phyloP scores from a whole-genome alignment of 2,797 vertebrate genomes.

The Neosilurus mollespiculum region DNA sequence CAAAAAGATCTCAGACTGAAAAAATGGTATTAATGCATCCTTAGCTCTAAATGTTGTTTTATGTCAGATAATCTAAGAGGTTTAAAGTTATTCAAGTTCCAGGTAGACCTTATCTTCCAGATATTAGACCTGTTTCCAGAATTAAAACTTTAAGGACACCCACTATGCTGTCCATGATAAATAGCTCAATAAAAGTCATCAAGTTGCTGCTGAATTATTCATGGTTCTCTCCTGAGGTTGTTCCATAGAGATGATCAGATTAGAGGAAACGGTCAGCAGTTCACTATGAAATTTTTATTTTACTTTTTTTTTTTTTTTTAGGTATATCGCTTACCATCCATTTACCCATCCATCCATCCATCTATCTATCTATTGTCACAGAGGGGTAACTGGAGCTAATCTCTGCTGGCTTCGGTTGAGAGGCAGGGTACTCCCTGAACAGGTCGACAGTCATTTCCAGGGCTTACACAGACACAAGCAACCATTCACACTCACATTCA shows the following conservation, averaged over 20 bases:
- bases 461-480: too few species aligned
- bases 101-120: background rate
- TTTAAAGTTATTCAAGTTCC: background rate
- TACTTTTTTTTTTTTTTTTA: too few species aligned
- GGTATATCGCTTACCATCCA: background rate
- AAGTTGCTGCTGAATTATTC: slow-evolving; percentile 11
- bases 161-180: background rate
- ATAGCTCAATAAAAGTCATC: slow-evolving; percentile 1
- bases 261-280: background rate
- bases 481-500: too few species aligned
- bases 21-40: background rate
- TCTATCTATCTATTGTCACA: too few species aligned
- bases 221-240: background rate
- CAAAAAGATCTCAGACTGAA: background rate
- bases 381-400: too few species aligned
- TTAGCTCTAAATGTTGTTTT: background rate
- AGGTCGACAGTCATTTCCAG: too few species aligned
- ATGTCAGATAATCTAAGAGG: background rate
- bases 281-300: background rate
- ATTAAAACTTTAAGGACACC: background rate
- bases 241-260: background rate
- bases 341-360: too few species aligned
- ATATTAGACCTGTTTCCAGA: too few species aligned
- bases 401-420: too few species aligned
- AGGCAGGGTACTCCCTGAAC: too few species aligned